Evolutionary conservation across 2,888 invertebrate species (phyloP), one percentile per base, ranked within the genome.

Genomic region (Sesamia inferens): DNA sequence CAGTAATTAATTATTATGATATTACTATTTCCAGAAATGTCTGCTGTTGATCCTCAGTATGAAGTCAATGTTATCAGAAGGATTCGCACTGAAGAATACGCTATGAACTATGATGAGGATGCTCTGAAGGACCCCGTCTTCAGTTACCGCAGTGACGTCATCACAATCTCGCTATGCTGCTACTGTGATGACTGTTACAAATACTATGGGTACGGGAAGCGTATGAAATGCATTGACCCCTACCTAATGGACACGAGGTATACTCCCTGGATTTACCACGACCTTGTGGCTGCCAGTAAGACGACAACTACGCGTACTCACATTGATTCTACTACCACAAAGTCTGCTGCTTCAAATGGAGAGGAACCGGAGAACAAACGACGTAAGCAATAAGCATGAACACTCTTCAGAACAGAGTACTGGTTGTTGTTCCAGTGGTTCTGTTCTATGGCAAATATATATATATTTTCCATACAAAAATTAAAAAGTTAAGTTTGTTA

Each of bases 221-320:
- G 76, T 0, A 42, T 83, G 1, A 55, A 62, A 58, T 81, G 76
- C 54, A 83, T 81, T 39, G 83, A 81, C 16, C 81, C 81, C 0
- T 79, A 79, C 31, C 47, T 83, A 1, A 75, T 83, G 42, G 71
- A 83, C 11, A 79, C 64, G 83, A 68, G 65, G 31, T 61, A 57
- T 55, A 75, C 79, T 7, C 16, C 62, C 24, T 80, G 79, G 82
- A 70, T 82, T 22, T 80, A 82, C 57, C 13, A 65, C 13, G 74
- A 68, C 2, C 79, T 78, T 11, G 83, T 81, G 42, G 6, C 39
- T 0, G 68, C 74, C 1, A 70, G 79, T n/a, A 74, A 61, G 57
- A 74, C 79, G 6, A n/a, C 66, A 4, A 66, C 65, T 7, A 55
- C 55, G 55, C 55, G 72, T 19, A 47, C 54, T 22, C 54, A 44